Evolutionary conservation across 35 echinoderm and acorn worm genomes (phyloP), one percentile per base, ranked within the genome.

Genomic region (Holothuria glaberrima): DNA sequence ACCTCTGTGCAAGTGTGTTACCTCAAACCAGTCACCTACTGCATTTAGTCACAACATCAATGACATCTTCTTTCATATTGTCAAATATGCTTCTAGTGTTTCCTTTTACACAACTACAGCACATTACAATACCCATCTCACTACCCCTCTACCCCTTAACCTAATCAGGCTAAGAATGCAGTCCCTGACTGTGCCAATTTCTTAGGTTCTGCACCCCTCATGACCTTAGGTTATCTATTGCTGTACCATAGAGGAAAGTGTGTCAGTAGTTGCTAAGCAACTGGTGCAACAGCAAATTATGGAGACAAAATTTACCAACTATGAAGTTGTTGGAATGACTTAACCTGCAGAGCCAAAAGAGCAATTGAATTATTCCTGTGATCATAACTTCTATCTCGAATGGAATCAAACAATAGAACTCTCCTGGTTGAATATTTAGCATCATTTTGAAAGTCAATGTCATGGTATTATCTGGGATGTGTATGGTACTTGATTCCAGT

Each of bases 161-260:
- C 74, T 78, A 78, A 78, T 78, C 74, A 78, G 74, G 74, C 74
- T 78, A 78, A 78, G 74, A 78, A 78, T 78, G 74, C 50, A 78
- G 50, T 78, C 74, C 33, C 74, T 78, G 36, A 78, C 74, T 78
- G 74, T 78, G 74, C 74, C 74, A 78, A 78, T 78, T 78, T 78
- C 74, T 78, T 48, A 78, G 33, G 44, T 78, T 78, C 44, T 78
- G 74, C 74, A 78, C 44, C 74, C 74, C 74, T 78, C 6, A 6
- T 78, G 74, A 78, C 74, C 74, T 78, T 78, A 78, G 74, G 74
- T 78, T 78, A 78, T 78, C 74, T 78, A 21, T 48, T 18, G 2
- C 50, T 78, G 41, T 33, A 41, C 74, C 20, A 18, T 78, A 48
- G 74, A 50, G 44, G 74, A 78, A 48, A 48, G 74, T 48, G 50